Base-by-base conservation (phyloP, 1,140 invertebrate species). In the Cotesia vestalis region DNA sequence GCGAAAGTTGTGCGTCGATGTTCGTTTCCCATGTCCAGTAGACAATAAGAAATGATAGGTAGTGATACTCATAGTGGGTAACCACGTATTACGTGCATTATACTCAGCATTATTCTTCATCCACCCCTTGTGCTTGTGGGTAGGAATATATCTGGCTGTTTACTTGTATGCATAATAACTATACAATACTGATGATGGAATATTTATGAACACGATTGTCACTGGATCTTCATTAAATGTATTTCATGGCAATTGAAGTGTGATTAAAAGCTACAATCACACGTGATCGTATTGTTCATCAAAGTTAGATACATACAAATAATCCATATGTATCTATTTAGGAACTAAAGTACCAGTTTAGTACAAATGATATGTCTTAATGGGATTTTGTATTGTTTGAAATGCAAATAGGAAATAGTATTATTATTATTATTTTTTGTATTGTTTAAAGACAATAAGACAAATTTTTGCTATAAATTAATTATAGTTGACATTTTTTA, bases 21-120 rank as follows among this genome's bases (percentile, higher is more conserved):
- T 68, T 81, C 82, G 66, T 73, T 83, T 83, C 81, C 81, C 81
- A 81, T 81, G 80, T 81, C 79, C 76, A 62, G 27, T 52, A 63
- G 59, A 73, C 75, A 73, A 73, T 71, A 74, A 72, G 72, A 72
- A 52, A 38, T 51, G 52, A 34, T 40, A 4, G 17, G 40, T 62
- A 57, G 62, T 66, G 17, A 12, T 64, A 40, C 46, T 36, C 55
- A 60, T 27, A 8, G 61, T 64, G 60, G 60, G 27, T 55, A 63
- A 60, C 57, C 68, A 36, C 68, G 46, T 59, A 17, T 20, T 59
- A 59, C 57, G 27, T 55, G 27, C 40, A 46, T 46, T 46, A 46
- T 46, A 46, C 11, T 27, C 27, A 27, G 11, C 5, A 46, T 59
- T 59, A 59, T 59, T 20, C 20, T 59, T 20, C 53, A 5, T 55